Evolutionary conservation across 2,113 vertebrate species (phyloP), one percentile per base, ranked within the genome.

Genomic region (Anhinga anhinga): DNA sequence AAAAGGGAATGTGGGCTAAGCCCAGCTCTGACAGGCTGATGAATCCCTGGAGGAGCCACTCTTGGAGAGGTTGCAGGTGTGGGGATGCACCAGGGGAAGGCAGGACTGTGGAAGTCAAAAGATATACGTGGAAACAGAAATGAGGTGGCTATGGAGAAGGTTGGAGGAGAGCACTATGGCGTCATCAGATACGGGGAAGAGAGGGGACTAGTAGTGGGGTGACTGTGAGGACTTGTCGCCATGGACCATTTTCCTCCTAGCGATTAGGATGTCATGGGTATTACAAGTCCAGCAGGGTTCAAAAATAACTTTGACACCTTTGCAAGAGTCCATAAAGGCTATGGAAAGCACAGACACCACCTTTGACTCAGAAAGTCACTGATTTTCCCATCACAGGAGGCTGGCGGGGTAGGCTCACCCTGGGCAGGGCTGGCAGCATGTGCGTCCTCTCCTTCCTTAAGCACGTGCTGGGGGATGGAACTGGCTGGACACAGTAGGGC

Each of bases 351-450:
- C 18, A 27, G 42, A 12, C n/a, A 18, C 44, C 63, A 58, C 56
- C 34, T 65, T 7, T 47, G 30, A 10, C 29, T 47, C 0, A 0
- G 29, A 29, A 71, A 59, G 72, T 8, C 1, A 1, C 44, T 19
- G n/a, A 14, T 58, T 78, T 66, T 61, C n/a, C n/a, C 7, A 7
- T 61, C 0, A 5, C 52, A 78, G 59, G 58, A 72, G 45, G 59
- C 49, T 73, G 55, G 42, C 49, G 50, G 84, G 21, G 26, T 12
- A 21, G 45, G 61, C 21, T 81, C 4, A 26, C 25, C 10, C 40
- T 42, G 23, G 61, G 47, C 30, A 36, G 55, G 25, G 53, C 67
- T 67, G 77, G n/a, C 5, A 4, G 40, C 32, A 26, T 2, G 6
- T 4, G 1, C 0, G 0, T 25, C 44, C 56, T 44, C 32, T 52